A percentile compares a stretch with the other conserved stretches of the same genome.
phyloP scores from a whole-genome alignment of 2,797 vertebrate species.

The Craterocephalus amniculus region DNA sequence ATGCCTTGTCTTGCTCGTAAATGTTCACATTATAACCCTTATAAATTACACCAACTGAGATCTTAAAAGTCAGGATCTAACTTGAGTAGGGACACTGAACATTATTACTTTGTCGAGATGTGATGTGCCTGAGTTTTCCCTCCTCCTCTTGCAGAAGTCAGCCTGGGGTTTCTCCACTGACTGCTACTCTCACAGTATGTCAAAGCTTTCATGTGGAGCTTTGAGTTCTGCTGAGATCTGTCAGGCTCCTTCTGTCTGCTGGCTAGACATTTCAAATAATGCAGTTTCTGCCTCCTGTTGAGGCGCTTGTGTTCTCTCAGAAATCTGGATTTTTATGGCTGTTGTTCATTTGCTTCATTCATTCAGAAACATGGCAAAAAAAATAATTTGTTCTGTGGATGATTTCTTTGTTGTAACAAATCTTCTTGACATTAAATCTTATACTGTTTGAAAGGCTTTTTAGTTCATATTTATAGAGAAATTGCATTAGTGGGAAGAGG shows the following conservation, averaged over 20 bases:
- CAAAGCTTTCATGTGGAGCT: conserved; percentile 37
- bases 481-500: neutral
- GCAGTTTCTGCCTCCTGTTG: conserved; percentile 1
- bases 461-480: neutral
- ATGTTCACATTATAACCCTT: neutral
- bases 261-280: conserved; percentile 31
- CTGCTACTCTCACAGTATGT: conserved; percentile 41
- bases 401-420: too few relatives aligned
- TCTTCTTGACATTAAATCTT: neutral
- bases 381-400: neutral
- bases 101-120: conserved; percentile 13
- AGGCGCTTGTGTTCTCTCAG: neutral
- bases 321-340: neutral
- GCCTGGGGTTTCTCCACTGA: conserved; percentile 26
- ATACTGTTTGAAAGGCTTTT: neutral
- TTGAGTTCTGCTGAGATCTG: conserved; percentile 33
- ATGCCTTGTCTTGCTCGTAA: neutral
- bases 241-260: conserved; percentile 19
- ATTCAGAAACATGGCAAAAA: neutral
- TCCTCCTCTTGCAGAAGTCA: conserved; percentile 23
- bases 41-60: neutral
- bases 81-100: conserved; percentile 34
- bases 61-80: conserved; percentile 10
- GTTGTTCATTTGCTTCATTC: neutral
- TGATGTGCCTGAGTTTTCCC: conserved; percentile 13